Evolutionary conservation across 2,888 invertebrate species (phyloP).

Genomic region (Vesta saturnalis): DNA sequence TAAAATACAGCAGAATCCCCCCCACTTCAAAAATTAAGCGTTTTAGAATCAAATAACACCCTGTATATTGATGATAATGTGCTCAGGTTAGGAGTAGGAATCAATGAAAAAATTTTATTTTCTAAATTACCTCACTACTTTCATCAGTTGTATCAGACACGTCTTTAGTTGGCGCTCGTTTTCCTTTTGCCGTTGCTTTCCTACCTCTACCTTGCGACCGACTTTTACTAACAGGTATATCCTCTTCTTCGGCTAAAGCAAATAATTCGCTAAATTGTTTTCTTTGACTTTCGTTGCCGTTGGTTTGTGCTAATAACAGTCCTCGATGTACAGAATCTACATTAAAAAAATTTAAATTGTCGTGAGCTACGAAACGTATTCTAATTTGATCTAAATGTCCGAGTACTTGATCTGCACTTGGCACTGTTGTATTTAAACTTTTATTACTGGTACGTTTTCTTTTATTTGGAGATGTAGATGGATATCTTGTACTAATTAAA

Average conservation of each 20-base stretch:
- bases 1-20: too few species aligned
- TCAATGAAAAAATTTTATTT: too few species aligned
- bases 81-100: too few species aligned
- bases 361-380: slow-evolving; percentile 73
- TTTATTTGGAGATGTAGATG: slow-evolving; percentile 90
- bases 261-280: slow-evolving; percentile 92
- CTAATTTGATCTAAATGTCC: slow-evolving; percentile 93
- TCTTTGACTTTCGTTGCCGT: slow-evolving; percentile 88
- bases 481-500: slow-evolving; percentile 82
- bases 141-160: slow-evolving; percentile 79
- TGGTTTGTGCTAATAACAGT: slow-evolving; percentile 86
- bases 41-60: too few species aligned
- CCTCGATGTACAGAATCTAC: slow-evolving; percentile 93
- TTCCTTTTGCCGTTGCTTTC: slow-evolving; percentile 60
- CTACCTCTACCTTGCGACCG: slow-evolving; percentile 69
- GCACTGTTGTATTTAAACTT: slow-evolving; percentile 74
- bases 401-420: slow-evolving; percentile 86
- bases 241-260: slow-evolving; percentile 88
- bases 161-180: slow-evolving; percentile 55
- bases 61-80: too few species aligned
- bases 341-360: slow-evolving; percentile 83
- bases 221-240: slow-evolving; percentile 69
- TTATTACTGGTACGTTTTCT: slow-evolving; percentile 85
- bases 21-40: too few species aligned
- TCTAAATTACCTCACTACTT: slow-evolving; percentile 75